phyloP scores from a whole-genome alignment of 2,888 invertebrate species.

The Melipona bicolor region DNA sequence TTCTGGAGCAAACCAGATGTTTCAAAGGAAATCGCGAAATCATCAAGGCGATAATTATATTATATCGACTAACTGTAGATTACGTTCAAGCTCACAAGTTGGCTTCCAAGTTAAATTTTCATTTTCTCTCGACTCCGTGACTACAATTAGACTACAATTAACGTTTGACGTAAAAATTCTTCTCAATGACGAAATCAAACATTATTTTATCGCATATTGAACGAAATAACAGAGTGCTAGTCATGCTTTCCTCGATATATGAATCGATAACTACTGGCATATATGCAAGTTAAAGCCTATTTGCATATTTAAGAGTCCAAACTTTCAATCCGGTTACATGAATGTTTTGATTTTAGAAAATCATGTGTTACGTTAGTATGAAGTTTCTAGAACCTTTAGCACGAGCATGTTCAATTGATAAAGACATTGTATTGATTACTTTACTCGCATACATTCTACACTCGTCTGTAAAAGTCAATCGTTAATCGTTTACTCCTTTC shows the following conservation, averaged over 20 bases:
- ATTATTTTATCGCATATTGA: conserved; percentile 44
- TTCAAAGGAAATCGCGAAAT: not conserved
- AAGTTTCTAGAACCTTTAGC: not conserved
- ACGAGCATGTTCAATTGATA: too few relatives aligned
- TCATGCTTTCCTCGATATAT: conserved; percentile 31
- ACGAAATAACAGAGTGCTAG: conserved; percentile 56
- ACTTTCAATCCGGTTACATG: not conserved
- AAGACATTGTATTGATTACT: not conserved
- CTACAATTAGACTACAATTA: conserved; percentile 7
- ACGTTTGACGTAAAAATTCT: conserved; percentile 17
- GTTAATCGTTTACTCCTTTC: not conserved
- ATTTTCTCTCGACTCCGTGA: not conserved
- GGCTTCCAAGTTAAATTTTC: not conserved
- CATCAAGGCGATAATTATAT: not conserved
- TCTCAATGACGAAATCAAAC: conserved; percentile 29
- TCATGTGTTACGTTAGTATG: not conserved
- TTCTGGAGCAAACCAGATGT: not conserved
- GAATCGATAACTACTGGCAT: conserved; percentile 46
- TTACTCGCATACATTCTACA: not conserved
- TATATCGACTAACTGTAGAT: not conserved
- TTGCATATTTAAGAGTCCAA: conserved; percentile 18
- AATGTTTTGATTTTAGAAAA: not conserved
- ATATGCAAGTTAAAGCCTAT: conserved; percentile 4
- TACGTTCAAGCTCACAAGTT: too few relatives aligned
- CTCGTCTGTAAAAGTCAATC: not conserved